phyloP scores from a whole-genome alignment of 2,113 vertebrate species.

The Lophochroa leadbeateri region DNA sequence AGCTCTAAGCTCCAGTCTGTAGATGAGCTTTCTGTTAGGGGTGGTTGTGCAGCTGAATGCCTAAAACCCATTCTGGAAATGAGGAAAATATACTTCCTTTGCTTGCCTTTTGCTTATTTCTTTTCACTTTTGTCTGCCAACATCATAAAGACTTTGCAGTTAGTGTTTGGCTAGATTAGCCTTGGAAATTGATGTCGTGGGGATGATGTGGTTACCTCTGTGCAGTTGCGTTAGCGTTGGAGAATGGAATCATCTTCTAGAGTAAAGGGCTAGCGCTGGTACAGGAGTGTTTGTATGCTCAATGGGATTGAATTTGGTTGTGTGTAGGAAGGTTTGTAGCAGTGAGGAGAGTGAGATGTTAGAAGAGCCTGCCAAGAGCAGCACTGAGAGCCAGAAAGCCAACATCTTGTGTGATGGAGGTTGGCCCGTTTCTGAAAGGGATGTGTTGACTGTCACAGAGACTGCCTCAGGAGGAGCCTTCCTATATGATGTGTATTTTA shows the following conservation, averaged over 20 bases:
- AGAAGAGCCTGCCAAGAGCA: not conserved
- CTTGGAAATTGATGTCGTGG: not conserved
- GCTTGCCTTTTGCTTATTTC: not conserved
- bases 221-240: rapidly evolving
- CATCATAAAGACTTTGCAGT: not conserved
- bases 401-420: not conserved
- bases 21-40: not conserved
- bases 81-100: not conserved
- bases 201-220: not conserved
- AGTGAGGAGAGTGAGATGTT: not conserved
- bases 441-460: not conserved
- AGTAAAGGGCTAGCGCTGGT: not conserved
- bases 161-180: not conserved
- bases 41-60: not conserved
- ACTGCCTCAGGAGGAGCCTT: not conserved
- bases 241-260: not conserved
- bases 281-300: rapidly evolving
- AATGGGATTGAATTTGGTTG: not conserved
- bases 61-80: not conserved
- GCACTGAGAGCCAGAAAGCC: not conserved
- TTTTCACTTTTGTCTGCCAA: not conserved
- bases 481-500: rapidly evolving
- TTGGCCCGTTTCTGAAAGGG: not conserved
- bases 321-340: not conserved
- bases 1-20: not conserved